Evolutionary conservation across 2,888 invertebrate species (phyloP), one percentile per base, ranked within the genome.

Genomic region (Erebia ligea): DNA sequence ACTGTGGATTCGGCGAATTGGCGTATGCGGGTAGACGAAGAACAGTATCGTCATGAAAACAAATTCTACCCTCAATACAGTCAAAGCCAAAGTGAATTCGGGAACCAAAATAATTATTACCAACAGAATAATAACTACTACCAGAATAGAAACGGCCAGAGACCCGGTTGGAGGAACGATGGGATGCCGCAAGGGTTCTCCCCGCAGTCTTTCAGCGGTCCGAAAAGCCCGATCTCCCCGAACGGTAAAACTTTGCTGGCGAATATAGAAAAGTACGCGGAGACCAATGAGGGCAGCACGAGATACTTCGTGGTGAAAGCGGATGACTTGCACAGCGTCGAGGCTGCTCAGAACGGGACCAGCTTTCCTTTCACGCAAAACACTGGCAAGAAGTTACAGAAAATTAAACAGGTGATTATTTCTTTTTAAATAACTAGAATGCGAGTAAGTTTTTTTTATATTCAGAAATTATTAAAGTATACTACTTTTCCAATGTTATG

Each of bases 281-380:
- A 84, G 6, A 78, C 73, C 10, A 79, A 76, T 0, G 84, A 85
- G 56, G 78, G 73, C 21, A 84, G 77, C 45, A 81, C 82, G 74
- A 80, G 82, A 34, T 96, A 95, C 84, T 95, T 96, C 78, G 88
- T 96, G 64, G 95, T 95, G 80, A 95, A 94, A 79, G 95, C 95
- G 17, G 94, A 92, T 52, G 95, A 94, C 72, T 82, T 91, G 70
- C 94, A 93, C 71, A 86, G 88, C 59, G 90, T 96, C 52, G 95
- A 95, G 69, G 85, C 93, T 19, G 95, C 95, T 8, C 91, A 94
- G 73, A 87, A 82, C 65, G 91, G 91, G 11, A 93, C 93, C 52
- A 86, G 89, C 9, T 96, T 94, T 94, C 93, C 94, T 17, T 95
- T 96, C 80, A 87, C 95, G n/a, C 92, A 91, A 21, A 90, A 90